phyloP scores from a whole-genome alignment of 2,113 vertebrate genomes.

The Apaloderma vittatum region DNA sequence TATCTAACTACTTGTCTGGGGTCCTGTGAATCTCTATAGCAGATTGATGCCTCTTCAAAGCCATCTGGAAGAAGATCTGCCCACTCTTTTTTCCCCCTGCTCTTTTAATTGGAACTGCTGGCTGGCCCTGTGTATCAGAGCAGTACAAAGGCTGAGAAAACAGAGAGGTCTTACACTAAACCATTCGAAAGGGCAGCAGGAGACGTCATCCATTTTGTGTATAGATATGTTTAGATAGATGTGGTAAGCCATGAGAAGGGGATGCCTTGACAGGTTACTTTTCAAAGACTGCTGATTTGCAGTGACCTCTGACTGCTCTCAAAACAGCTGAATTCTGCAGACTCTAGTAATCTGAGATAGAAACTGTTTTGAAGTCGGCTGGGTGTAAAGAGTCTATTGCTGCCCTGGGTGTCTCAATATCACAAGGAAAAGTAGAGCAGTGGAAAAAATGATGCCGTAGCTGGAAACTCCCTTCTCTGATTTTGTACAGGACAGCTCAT shows the following conservation, averaged over 20 bases:
- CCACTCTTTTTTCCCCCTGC: background rate
- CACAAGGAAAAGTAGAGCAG: background rate
- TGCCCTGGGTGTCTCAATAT: slow-evolving; percentile 34
- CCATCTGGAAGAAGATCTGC: slow-evolving; percentile 65
- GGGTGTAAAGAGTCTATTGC: slow-evolving; percentile 51
- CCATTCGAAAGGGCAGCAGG: slow-evolving; percentile 70
- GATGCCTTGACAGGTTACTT: slow-evolving; percentile 70
- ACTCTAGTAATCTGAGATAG: slow-evolving; percentile 50
- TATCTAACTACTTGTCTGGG: slow-evolving; percentile 42
- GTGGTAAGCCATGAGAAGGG: slow-evolving; percentile 74
- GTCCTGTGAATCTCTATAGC: slow-evolving; percentile 59
- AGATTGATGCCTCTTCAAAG: slow-evolving; percentile 41
- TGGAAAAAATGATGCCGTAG: background rate
- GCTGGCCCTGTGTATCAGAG: slow-evolving; percentile 46
- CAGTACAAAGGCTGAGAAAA: slow-evolving; percentile 69
- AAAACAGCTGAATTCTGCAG: slow-evolving; percentile 68
- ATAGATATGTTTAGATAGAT: slow-evolving; percentile 67
- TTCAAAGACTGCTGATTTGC: slow-evolving; percentile 72
- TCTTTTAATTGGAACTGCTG: slow-evolving; percentile 74
- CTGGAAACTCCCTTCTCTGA: background rate
- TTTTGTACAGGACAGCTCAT: background rate
- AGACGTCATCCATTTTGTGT: slow-evolving; percentile 62
- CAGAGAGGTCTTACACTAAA: slow-evolving; percentile 55
- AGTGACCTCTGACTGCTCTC: slow-evolving; percentile 70
- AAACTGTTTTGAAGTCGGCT: slow-evolving; percentile 63